Evolutionary conservation across 1,140 invertebrate species (phyloP), one percentile per base, ranked within the genome.

Genomic region (Drosophila malerkotliana): DNA sequence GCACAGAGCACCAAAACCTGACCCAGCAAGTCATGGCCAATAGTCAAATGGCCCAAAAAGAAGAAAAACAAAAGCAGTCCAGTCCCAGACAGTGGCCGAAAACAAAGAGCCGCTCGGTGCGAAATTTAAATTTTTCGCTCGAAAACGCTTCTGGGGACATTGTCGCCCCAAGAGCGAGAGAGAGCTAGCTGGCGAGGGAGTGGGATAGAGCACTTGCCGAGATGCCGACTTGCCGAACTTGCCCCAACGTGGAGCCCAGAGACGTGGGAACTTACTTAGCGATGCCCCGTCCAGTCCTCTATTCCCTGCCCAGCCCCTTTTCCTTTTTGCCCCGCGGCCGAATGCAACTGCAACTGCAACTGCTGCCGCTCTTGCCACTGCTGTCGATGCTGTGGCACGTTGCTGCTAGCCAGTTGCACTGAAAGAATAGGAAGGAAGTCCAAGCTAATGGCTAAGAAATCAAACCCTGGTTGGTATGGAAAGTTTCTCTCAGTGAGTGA

Each of bases 101-200:
- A 82, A 82, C 79, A 84, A 83, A 84, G 62, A 84, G 63, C 64
- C 51, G 78, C 51, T 75, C 83, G 81, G 81, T 88, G 83, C 83
- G 83, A 87, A 87, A 87, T 87, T 87, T 88, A 87, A 87, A 87
- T 88, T 87, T 87, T 87, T 87, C 83, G 79, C 79, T 82, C 75
- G 83, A 87, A 87, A 87, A 87, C 79, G 83, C 83, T 87, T 87
- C 83, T 87, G 83, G 83, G 79, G 83, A 87, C 83, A 83, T 78
- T 85, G 79, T 75, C 63, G 72, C 44, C 68, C 30, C 15, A 9
- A 52, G 53, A 28, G 47, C 37, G 51, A n/a, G 32, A 37, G 51
- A 15, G 49, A 7, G 4, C 34, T 28, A n/a, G 7, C 8, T 21
- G 18, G 44, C 15, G 44, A 47, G 44, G 26, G 26, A 37, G 49